These are phyloP conservation scores for Spinus olivaceus DNA, from an alignment of 2,797 vertebrate species.

Conservation along the genomic window DNA sequence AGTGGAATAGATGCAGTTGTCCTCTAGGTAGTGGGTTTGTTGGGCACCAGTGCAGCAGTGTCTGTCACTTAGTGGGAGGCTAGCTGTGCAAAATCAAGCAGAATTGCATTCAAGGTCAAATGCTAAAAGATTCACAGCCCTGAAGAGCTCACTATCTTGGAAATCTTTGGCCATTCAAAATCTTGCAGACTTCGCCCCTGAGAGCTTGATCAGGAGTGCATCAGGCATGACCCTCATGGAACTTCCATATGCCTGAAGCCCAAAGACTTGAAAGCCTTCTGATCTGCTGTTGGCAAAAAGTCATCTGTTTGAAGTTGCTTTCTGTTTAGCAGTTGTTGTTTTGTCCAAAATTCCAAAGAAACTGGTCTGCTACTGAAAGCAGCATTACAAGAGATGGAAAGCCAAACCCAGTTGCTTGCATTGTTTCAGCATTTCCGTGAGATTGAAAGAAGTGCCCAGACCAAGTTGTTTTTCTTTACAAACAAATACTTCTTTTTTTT, in stretches of 20 bases:
- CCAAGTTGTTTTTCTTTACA: neutral
- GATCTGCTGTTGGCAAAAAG: neutral
- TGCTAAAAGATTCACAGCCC: neutral
- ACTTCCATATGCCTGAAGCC: neutral
- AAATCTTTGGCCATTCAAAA: neutral
- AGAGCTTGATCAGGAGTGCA: neutral
- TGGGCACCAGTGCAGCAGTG: neutral
- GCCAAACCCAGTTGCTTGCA: neutral
- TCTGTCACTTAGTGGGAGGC: neutral
- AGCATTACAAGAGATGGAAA: neutral
- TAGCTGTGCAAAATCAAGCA: neutral
- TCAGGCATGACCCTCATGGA: neutral
- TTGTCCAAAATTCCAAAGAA: neutral
- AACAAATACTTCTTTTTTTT: neutral
- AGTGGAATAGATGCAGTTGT: neutral
- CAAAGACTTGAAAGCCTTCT: neutral
- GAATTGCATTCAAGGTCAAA: neutral
- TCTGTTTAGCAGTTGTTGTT: neutral
- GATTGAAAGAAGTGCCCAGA: neutral
- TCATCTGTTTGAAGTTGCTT: neutral
- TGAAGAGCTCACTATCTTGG: neutral
- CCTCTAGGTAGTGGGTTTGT: neutral
- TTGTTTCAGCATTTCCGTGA: neutral
- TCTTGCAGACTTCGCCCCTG: neutral
- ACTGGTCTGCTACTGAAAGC: neutral